These are phyloP conservation scores for Andrena bicolor DNA, from an alignment of 2,888 invertebrate species.

Conservation along the genomic window DNA sequence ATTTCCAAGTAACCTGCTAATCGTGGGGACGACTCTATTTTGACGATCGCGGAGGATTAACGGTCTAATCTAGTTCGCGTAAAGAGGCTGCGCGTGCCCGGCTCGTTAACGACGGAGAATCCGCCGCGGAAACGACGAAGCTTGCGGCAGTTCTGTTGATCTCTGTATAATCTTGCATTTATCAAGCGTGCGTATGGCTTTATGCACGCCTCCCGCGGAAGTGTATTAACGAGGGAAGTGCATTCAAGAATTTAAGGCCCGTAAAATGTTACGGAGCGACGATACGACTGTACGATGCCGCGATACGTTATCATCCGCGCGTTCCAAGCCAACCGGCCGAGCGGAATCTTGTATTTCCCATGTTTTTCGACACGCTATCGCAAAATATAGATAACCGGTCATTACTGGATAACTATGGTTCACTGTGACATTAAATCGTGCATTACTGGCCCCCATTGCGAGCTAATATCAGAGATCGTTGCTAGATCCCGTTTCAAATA, in stretches of 20 bases:
- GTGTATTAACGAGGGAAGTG: constrained; percentile 19
- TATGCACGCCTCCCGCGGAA: neutral
- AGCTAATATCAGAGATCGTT: neutral
- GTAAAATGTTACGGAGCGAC: constrained; percentile 26
- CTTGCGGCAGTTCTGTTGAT: neutral
- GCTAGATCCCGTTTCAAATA: neutral
- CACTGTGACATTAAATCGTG: constrained; percentile 3
- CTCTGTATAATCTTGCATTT: neutral
- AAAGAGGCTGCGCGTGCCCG: neutral
- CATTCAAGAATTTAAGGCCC: constrained; percentile 23
- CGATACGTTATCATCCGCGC: constrained; percentile 25
- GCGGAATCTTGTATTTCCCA: constrained; percentile 22
- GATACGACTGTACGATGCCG: constrained; percentile 4
- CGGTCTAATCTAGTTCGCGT: neutral
- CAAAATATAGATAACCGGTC: neutral
- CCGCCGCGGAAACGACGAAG: neutral
- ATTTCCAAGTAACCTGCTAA: constrained; percentile 26
- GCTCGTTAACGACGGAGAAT: neutral
- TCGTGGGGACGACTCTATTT: constrained; percentile 8
- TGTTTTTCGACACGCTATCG: constrained; percentile 14
- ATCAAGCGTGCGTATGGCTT: neutral
- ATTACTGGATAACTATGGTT: constrained; percentile 15
- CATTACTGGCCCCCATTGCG: neutral
- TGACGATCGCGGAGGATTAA: neutral
- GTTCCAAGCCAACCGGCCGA: constrained; percentile 1